Percentiles rank a stretch among this genome's conserved stretches.
Conservation (phyloP, 2,888 invertebrate species). For the Sminthurinus aureus region DNA sequence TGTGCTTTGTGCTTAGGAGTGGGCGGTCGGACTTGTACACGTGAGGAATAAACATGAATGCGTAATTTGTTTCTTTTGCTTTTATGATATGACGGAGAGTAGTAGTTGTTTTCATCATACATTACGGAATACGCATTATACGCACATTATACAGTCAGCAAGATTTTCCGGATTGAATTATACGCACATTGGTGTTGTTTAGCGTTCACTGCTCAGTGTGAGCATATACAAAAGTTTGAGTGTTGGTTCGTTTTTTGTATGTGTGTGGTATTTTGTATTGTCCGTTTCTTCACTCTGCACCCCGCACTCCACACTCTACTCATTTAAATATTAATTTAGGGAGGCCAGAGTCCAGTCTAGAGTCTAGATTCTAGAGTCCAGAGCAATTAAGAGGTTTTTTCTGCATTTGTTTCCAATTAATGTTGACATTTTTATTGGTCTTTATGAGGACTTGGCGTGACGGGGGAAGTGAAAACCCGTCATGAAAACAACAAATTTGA, state of each 20-base stretch:
- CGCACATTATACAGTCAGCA: neutral
- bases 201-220: too few species aligned
- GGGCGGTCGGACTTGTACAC: neutral
- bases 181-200: neutral
- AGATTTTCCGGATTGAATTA: slow-evolving; percentile 6
- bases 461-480: neutral
- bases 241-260: neutral
- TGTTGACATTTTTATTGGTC: slow-evolving; percentile 22
- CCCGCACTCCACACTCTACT: too few species aligned
- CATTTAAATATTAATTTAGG: too few species aligned
- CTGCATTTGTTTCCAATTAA: slow-evolving; percentile 19
- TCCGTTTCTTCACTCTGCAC: too few species aligned
- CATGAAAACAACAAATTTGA: too few species aligned
- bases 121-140: neutral
- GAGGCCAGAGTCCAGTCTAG: neutral
- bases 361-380: neutral
- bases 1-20: too few species aligned
- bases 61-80: neutral
- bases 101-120: neutral
- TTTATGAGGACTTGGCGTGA: slow-evolving; percentile 33
- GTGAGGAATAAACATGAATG: slow-evolving; percentile 1
- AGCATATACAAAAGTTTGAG: neutral
- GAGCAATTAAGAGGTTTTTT: slow-evolving; percentile 21
- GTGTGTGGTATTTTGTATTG: neutral
- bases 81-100: neutral